Base-by-base conservation (phyloP, 1,140 invertebrate genomes). In the Platyura marginata region DNA sequence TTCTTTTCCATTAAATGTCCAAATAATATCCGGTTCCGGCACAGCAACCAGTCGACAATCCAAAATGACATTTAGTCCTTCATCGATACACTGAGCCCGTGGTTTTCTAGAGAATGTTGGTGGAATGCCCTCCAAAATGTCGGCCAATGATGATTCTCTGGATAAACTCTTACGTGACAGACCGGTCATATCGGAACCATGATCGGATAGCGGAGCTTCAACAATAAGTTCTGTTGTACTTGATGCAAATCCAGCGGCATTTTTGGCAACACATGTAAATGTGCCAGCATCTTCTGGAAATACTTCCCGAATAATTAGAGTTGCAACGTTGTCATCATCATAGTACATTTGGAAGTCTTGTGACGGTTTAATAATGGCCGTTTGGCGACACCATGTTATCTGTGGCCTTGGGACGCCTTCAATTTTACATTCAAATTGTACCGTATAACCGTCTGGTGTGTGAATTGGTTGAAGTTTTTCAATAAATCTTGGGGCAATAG, bases 281-380 rank as follows among this genome's bases (percentile, higher is more conserved):
- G 81, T 83, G 2, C 92, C 94, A 2, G 91, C 86, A 63, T 98
- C 94, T 70, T 98, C 93, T 0, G 91, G 88, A 62, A 92, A 94
- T 1, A 95, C 88, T 70, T 97, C 93, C 41, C 79, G 76, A 47
- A 98, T 95, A 18, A 95, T 81, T 16, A 98, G 64, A 3, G 87
- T 91, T 0, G 86, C 86, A 1, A 89, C 82, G 57, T 89, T 91
- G 44, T 91, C 85, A 47, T 90, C 85, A 54, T 89, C 85, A 52
- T 91, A 93, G 59, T 81, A 90, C 62, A 92, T 89, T 70, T 92
- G 74, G 67, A 91, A 92, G 52, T 92, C 88, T 51, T 75, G 73
- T 0, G 87, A 89, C 32, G 79, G 80, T 64, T 91, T 90, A 20
- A 93, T 88, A 45, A 92, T 87, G 11, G 83, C 81, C 0, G 86